Evolutionary conservation across 2,888 invertebrate species (phyloP).

Genomic region (Lasioglossum leucozonium): DNA sequence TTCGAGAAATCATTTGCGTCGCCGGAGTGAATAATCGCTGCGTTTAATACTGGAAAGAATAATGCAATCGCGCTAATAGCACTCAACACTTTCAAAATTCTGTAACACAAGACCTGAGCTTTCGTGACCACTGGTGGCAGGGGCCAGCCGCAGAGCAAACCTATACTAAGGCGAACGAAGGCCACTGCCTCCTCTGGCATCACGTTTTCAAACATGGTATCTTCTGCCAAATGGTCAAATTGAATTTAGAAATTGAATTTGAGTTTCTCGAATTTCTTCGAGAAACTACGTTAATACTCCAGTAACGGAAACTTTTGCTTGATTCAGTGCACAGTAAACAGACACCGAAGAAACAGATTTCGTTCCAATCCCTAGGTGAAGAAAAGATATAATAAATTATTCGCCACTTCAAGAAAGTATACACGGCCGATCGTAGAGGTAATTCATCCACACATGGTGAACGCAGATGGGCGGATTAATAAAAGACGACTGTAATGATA

Average conservation of each 20-base stretch:
- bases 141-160: constrained; percentile 60
- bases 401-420: not conserved
- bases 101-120: not conserved
- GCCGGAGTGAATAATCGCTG: constrained; percentile 27
- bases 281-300: not conserved
- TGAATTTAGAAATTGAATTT: not conserved
- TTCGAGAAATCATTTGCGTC: constrained; percentile 43
- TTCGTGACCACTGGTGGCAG: constrained; percentile 32
- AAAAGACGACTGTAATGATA: not conserved
- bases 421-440: not conserved
- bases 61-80: constrained; percentile 24
- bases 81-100: not conserved
- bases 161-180: constrained; percentile 53
- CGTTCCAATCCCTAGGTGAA: not conserved
- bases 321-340: not conserved
- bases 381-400: not conserved
- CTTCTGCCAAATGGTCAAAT: not conserved
- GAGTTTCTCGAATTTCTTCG: not conserved
- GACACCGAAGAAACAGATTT: not conserved
- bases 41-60: constrained; percentile 30
- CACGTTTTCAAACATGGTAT: constrained; percentile 2
- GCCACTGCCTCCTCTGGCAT: constrained; percentile 44
- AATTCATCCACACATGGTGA: not conserved
- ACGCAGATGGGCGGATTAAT: not conserved
- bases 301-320: not conserved